Evolutionary conservation across 2,888 invertebrate species (phyloP).

Genomic region (Diaperis boleti): DNA sequence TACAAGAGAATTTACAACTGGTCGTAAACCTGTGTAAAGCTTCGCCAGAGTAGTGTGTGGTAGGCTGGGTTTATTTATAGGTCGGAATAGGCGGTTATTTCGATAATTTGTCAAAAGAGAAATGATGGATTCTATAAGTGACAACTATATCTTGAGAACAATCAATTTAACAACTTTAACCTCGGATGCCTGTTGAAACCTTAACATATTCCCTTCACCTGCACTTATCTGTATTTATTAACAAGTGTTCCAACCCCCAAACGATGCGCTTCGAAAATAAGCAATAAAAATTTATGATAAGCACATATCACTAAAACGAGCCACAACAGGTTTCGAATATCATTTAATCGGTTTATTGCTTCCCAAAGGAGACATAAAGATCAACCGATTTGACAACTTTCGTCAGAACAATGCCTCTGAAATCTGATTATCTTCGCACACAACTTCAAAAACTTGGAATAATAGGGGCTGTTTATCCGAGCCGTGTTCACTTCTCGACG

Average conservation of each 20-base stretch:
- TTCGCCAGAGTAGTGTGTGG: not conserved
- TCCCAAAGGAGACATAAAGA: not conserved
- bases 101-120: no score
- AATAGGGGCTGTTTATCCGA: not conserved
- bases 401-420: not conserved
- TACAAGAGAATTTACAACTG: not conserved
- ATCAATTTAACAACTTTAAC: no score
- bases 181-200: no score
- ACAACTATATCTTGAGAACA: no score
- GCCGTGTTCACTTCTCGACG: not conserved
- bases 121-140: no score
- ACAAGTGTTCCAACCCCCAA: no score
- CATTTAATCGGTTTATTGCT: not conserved
- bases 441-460: not conserved
- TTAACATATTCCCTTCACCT: no score
- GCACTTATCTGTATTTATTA: no score
- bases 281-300: not conserved
- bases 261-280: not conserved
- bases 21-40: not conserved
- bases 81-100: no score
- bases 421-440: not conserved
- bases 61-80: no score
- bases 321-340: not conserved
- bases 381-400: not conserved
- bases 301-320: not conserved